Evolutionary conservation across 2,888 invertebrate genomes (phyloP).

Genomic region (Noctua comes): DNA sequence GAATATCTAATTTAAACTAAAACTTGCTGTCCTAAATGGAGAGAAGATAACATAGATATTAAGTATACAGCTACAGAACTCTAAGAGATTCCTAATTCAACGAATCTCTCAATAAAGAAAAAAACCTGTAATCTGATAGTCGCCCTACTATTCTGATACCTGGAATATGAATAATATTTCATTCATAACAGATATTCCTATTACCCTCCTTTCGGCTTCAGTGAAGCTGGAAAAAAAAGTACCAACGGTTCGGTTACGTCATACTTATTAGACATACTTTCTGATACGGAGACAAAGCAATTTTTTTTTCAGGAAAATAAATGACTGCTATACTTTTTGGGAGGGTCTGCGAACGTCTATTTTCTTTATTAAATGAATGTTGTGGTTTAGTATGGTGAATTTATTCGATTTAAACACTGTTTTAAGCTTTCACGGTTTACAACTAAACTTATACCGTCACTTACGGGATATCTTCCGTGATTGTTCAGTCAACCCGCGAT

Average conservation of each 20-base stretch:
- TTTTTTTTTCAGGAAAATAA: conserved; percentile 43
- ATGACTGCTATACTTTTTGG: conserved; percentile 35
- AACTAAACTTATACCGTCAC: too few species aligned
- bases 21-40: too few species aligned
- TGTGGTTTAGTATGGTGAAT: conserved; percentile 4
- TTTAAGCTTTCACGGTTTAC: too few species aligned
- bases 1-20: background rate
- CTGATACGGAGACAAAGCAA: conserved; percentile 48
- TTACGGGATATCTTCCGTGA: too few species aligned
- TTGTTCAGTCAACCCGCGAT: too few species aligned
- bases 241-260: conserved; percentile 41
- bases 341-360: conserved; percentile 21
- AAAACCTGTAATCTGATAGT: background rate
- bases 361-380: conserved; percentile 41
- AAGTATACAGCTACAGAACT: background rate
- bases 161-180: conserved; percentile 37
- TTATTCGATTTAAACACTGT: conserved; percentile 30
- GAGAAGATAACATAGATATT: background rate
- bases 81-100: background rate
- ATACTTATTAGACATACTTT: conserved; percentile 51
- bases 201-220: conserved; percentile 39
- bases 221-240: conserved; percentile 37
- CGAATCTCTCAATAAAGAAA: background rate
- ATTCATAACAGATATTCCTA: conserved; percentile 44
- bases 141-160: background rate